Base-by-base conservation (phyloP, 30 jellyfish, hydroid and myxozoan species). In the Cassiopea andromeda region DNA sequence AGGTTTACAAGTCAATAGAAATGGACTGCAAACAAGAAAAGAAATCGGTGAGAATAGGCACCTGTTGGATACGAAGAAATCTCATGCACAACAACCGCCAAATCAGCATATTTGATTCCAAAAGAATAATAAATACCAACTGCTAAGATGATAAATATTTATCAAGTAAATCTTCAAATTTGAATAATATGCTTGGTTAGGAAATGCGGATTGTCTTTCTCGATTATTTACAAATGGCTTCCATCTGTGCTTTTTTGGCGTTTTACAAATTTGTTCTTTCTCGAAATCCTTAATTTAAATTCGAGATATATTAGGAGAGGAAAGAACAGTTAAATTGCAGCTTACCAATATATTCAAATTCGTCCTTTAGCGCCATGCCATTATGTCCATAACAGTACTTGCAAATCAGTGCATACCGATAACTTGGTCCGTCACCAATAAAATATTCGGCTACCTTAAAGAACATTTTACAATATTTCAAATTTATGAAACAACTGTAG, bases 371-470 rank as follows among this genome's bases (percentile, higher is more conserved):
- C 2, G 99, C 99, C 99, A 95, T 95, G 68, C 99, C 99, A 66
- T 95, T 95, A 58, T 95, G 99, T 8, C 94, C 81, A 69, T 54
- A 74, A 68, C 99, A 95, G 14, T 54, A 44, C 60, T 79, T 88
- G 83, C 99, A 95, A 17, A 95, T 91, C 68, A 95, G 75, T 13
- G 99, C 99, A 69, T 73, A 95, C 15, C 99, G 91, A 73, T 92
- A 92, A 49, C 92, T 84, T 7, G 99, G 99, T 67, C 99, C 99
- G 82, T 95, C 99, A 6, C 99, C 99, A 83, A 95, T 86, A 82
- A 95, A 91, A 73, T 95, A 95, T 78, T 95, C 99, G 3, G 99
- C 99, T 10, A 95, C 94, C 99, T 95, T 44, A 19, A 16, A 50
- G 45, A 2, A 14, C 15, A 64, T 27, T 7, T 5, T 4, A 14